Evolutionary conservation across 2,113 vertebrate genomes (phyloP), one percentile per base, ranked within the genome.

Genomic region (Castor canadensis): DNA sequence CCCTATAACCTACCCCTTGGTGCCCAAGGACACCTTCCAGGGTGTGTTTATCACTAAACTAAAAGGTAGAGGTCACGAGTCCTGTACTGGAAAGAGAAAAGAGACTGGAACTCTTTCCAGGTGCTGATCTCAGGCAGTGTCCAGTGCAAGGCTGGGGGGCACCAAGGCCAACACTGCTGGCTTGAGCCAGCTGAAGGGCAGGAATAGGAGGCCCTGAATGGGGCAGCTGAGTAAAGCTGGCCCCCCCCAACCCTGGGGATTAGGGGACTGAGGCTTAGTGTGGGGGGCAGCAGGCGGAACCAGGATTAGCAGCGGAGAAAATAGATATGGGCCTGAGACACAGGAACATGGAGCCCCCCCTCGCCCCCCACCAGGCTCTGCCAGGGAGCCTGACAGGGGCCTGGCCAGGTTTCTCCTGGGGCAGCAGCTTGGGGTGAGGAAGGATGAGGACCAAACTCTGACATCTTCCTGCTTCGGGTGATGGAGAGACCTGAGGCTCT

Each of bases 221-320:
- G 89, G 95, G 96, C 91, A 92, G 97, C 95, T 91, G 94, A 94
- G 71, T 62, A 91, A 94, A 89, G 95, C 94, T 67, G 94, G 67
- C 90, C 93, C 95, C 96, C 91, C 95, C 82, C 87, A 40, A 94
- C 91, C 93, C 95, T 91, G 90, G 93, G 96, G 97, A 98, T 98
- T 97, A 98, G 95, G 96, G 95, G 96, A 98, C 83, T 76, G 90
- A 97, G 97, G 97, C 96, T 97, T 97, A 97, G 96, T 95, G 97
- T 95, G 96, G 97, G 97, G 97, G 97, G 97, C 97, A 97, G 97
- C 95, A 91, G 88, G 96, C 91, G 45, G 96, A 96, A 95, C 96
- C 96, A 89, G 97, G 97, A 98, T 98, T 97, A 98, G 96, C 54
- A 1, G 89, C 20, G 1, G 95, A 97, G 96, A 97, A 97, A 97